A percentile compares a stretch with the other conserved stretches of the same genome.
These are phyloP conservation scores for Lagocephalus sceleratus DNA, from an alignment of 2,797 vertebrate species.

Conservation along the genomic window DNA sequence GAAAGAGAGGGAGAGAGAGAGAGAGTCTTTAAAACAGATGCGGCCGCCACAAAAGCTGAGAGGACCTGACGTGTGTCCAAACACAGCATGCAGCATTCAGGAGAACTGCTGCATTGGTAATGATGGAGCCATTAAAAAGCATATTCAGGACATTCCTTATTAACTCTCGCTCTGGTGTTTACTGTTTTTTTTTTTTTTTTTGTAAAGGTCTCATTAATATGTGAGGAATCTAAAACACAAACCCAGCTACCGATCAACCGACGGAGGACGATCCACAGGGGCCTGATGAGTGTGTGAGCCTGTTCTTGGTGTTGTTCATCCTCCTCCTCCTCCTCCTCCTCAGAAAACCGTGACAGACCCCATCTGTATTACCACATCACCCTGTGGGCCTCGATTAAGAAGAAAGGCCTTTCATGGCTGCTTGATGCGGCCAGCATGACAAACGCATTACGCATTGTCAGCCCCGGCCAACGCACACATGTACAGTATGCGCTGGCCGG, in stretches of 20 bases:
- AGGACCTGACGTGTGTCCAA: slow-evolving; percentile 42
- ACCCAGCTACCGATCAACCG: slow-evolving; percentile 7
- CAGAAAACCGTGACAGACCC: slow-evolving; percentile 49
- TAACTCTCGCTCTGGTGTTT: neutral
- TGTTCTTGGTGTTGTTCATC: slow-evolving; percentile 38
- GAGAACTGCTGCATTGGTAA: slow-evolving; percentile 16
- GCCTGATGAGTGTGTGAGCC: slow-evolving; percentile 30
- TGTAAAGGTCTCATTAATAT: neutral
- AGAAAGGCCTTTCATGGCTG: slow-evolving; percentile 51
- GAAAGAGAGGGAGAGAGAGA: too few species aligned
- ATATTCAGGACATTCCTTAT: slow-evolving; percentile 12
- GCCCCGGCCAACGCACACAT: slow-evolving; percentile 11
- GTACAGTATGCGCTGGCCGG: slow-evolving; percentile 37
- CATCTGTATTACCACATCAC: slow-evolving; percentile 60
- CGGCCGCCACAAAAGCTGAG: slow-evolving; percentile 20
- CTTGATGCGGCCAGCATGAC: slow-evolving; percentile 46
- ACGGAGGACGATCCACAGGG: slow-evolving; percentile 27
- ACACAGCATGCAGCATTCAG: slow-evolving; percentile 16
- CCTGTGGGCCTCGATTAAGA: slow-evolving; percentile 46
- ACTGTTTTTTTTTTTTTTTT: slow-evolving; percentile 18
- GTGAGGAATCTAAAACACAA: slow-evolving; percentile 8
- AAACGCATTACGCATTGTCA: slow-evolving; percentile 48
- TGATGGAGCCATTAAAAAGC: slow-evolving; percentile 13
- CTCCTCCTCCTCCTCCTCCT: slow-evolving; percentile 30
- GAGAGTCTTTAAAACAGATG: slow-evolving; percentile 12